A percentile compares a stretch with the other conserved stretches of the same genome.
phyloP scores from a whole-genome alignment of 1,140 invertebrate species.

The Chironomus tepperi region DNA sequence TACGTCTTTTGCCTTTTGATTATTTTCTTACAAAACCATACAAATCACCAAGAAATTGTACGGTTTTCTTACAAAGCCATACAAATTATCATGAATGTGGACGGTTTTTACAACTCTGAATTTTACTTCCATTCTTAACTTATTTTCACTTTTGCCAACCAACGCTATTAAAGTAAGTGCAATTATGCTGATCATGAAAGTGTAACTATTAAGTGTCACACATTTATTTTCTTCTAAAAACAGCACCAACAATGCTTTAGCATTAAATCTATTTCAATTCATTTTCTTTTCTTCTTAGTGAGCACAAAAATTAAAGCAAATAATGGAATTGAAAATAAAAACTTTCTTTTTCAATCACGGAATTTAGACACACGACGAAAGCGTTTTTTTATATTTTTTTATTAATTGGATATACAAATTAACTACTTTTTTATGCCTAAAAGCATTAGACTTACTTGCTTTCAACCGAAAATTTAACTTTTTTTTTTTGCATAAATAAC shows the following conservation, averaged over 20 bases:
- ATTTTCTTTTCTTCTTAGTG: neutral
- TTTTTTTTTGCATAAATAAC: no score
- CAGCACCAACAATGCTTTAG: neutral
- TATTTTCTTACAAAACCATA: no score
- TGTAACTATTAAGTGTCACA: neutral
- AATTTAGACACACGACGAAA: neutral
- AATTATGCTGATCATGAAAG: constrained; percentile 6
- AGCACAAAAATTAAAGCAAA: neutral
- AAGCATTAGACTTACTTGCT: neutral
- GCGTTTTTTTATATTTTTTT: neutral
- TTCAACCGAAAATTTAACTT: no score
- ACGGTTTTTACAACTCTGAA: no score
- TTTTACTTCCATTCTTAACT: no score
- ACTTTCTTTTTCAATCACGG: neutral
- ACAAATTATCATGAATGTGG: no score
- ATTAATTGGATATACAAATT: neutral
- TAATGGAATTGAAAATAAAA: neutral
- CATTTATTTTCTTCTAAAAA: neutral
- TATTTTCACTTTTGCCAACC: no score
- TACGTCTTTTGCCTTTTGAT: no score
- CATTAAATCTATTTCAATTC: neutral
- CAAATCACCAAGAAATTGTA: no score
- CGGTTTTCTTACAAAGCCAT: no score
- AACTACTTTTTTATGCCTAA: neutral
- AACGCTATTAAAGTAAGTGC: neutral